phyloP scores from a whole-genome alignment of 2,113 vertebrate species.

The Embiotoca jacksoni region DNA sequence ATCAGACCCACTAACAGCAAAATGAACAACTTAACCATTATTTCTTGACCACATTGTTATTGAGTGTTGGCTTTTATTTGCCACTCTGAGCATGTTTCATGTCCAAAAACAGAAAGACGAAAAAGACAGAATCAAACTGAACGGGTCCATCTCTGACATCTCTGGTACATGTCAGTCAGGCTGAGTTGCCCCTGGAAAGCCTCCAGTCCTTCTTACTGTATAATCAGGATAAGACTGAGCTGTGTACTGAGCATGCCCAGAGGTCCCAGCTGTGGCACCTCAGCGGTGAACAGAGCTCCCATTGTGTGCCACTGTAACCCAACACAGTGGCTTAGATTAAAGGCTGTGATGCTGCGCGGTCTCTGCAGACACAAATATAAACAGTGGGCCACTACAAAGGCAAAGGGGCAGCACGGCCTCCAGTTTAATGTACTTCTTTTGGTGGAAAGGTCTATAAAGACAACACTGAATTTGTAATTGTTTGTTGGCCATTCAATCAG shows the following conservation, averaged over 20 bases:
- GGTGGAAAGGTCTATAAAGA: neutral
- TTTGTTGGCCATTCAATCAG: neutral
- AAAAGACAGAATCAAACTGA: constrained; percentile 1
- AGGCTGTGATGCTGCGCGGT: constrained; percentile 50
- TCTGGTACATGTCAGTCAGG: constrained; percentile 8
- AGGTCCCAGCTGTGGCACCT: constrained; percentile 71
- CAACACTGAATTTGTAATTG: neutral
- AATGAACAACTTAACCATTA: no score
- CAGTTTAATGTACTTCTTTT: constrained; percentile 34
- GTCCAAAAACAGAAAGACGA: neutral
- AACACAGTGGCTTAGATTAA: constrained; percentile 72
- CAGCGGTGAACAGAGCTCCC: constrained; percentile 69
- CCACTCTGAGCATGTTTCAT: neutral
- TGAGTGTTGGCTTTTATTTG: neutral
- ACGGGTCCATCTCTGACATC: neutral
- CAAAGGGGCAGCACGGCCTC: constrained; percentile 35
- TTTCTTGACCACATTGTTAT: no score
- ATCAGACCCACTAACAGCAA: no score
- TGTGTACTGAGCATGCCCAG: constrained; percentile 70
- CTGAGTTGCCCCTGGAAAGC: constrained; percentile 23
- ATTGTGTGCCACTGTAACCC: constrained; percentile 75
- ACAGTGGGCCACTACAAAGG: constrained; percentile 51
- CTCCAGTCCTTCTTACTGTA: constrained; percentile 30
- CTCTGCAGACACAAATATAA: constrained; percentile 62
- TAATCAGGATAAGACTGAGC: constrained; percentile 42